Conservation (phyloP, 2,113 vertebrate species). For the Spheniscus mendiculus region DNA sequence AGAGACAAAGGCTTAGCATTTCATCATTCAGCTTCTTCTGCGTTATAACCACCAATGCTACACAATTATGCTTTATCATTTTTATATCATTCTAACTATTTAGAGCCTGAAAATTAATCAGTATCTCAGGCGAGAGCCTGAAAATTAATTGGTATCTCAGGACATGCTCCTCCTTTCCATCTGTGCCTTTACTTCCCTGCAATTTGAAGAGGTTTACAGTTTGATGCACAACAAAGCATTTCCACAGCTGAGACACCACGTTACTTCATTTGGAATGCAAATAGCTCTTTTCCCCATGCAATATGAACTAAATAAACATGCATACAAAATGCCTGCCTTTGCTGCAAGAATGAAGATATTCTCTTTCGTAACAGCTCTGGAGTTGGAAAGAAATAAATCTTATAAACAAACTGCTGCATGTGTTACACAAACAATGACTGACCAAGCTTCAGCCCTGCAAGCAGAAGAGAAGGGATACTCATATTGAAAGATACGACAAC, state of each 20-base stretch:
- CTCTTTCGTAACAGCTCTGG: not conserved
- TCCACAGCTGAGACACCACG: slow-evolving; percentile 49
- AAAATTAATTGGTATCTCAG: slow-evolving; percentile 33
- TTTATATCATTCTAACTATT: slow-evolving; percentile 17
- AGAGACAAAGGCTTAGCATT: not conserved
- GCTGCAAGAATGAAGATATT: not conserved
- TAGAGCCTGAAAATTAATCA: slow-evolving; percentile 27
- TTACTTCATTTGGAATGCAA: slow-evolving; percentile 66
- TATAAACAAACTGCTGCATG: not conserved
- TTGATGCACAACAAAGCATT: slow-evolving; percentile 26
- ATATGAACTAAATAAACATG: not conserved
- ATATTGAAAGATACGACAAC: not conserved
- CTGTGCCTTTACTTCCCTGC: slow-evolving; percentile 30
- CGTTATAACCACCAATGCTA: not conserved
- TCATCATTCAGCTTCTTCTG: not conserved
- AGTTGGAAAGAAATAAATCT: not conserved
- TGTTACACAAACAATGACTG: not conserved
- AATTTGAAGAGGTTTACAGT: slow-evolving; percentile 54
- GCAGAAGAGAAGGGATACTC: not conserved
- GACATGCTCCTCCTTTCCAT: slow-evolving; percentile 45
- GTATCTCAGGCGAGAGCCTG: slow-evolving; percentile 12
- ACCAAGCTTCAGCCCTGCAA: not conserved
- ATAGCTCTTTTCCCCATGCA: not conserved
- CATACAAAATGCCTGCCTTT: not conserved
- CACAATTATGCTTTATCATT: slow-evolving; percentile 32